phyloP scores from a whole-genome alignment of 2,113 vertebrate genomes.

The Misgurnus mizolepis region DNA sequence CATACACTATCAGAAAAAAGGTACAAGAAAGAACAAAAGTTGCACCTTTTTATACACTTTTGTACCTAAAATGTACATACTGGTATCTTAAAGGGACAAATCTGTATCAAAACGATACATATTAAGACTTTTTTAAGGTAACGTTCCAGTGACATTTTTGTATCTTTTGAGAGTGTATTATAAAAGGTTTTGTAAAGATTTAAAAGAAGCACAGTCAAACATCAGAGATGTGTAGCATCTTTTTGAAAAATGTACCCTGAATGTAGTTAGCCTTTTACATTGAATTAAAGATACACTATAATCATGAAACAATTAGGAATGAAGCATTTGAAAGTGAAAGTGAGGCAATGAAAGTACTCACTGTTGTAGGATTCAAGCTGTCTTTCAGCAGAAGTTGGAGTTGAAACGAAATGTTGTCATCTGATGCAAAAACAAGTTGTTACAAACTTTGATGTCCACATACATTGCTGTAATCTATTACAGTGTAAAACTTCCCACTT shows the following conservation, averaged over 20 bases:
- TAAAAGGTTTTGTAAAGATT: too few relatives aligned
- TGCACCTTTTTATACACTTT: too few relatives aligned
- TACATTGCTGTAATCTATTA: not conserved
- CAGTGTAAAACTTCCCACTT: not conserved
- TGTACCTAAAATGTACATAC: too few relatives aligned
- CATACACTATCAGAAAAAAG: too few relatives aligned
- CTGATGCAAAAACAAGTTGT: not conserved
- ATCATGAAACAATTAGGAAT: not conserved
- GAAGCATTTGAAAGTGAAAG: not conserved
- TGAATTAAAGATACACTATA: not conserved
- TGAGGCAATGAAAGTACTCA: not conserved
- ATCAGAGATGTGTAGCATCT: not conserved
- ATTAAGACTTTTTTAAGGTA: too few relatives aligned
- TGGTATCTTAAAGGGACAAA: too few relatives aligned
- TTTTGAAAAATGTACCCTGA: not conserved
- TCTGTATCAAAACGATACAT: too few relatives aligned
- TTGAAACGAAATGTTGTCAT: not conserved
- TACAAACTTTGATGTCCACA: not conserved
- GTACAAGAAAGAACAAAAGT: too few relatives aligned
- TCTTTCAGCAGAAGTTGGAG: not conserved
- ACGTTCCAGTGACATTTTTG: too few relatives aligned
- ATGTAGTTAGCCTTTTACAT: not conserved
- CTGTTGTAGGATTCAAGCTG: not conserved
- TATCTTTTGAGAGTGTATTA: too few relatives aligned
- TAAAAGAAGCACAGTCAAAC: too few relatives aligned